A percentile compares a stretch with the other conserved stretches of the same genome.
phyloP scores from a whole-genome alignment of 2,113 vertebrate species.

The Malurus alboscapulatus region DNA sequence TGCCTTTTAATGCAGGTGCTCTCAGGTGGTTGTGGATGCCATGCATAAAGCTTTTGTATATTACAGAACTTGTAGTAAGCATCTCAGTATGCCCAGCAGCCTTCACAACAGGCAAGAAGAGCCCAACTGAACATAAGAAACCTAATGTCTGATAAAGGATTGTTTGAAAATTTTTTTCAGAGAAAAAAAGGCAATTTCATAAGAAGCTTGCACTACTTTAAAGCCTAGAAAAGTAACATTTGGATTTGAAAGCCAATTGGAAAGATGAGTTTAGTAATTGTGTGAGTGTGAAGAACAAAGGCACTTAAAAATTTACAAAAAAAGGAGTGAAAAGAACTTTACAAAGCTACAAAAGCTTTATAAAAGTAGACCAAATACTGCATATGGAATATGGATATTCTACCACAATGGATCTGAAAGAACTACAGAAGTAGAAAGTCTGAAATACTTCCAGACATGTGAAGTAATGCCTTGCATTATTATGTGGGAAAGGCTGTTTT shows the following conservation, averaged over 20 bases:
- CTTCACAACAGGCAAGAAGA: neutral
- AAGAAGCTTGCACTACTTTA: neutral
- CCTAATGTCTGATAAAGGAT: neutral
- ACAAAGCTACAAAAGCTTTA: neutral
- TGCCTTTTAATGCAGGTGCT: neutral
- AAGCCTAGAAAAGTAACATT: neutral
- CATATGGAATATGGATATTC: neutral
- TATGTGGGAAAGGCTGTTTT: constrained; percentile 23
- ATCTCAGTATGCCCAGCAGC: neutral
- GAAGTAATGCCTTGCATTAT: constrained; percentile 40
- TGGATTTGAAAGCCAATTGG: constrained; percentile 2
- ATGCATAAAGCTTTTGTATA: neutral
- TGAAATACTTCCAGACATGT: neutral
- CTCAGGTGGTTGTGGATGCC: neutral
- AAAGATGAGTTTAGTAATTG: constrained; percentile 2
- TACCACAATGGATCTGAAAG: neutral
- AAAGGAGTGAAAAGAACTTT: neutral
- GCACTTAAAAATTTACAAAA: neutral
- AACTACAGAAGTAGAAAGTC: neutral
- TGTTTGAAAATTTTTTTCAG: neutral
- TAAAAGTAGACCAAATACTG: neutral
- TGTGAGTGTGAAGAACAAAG: neutral
- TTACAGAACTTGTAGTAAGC: neutral
- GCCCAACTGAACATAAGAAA: neutral
- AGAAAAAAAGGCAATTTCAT: neutral